Evolutionary conservation across 2,113 vertebrate genomes (phyloP).

Genomic region (Willisornis vidua): DNA sequence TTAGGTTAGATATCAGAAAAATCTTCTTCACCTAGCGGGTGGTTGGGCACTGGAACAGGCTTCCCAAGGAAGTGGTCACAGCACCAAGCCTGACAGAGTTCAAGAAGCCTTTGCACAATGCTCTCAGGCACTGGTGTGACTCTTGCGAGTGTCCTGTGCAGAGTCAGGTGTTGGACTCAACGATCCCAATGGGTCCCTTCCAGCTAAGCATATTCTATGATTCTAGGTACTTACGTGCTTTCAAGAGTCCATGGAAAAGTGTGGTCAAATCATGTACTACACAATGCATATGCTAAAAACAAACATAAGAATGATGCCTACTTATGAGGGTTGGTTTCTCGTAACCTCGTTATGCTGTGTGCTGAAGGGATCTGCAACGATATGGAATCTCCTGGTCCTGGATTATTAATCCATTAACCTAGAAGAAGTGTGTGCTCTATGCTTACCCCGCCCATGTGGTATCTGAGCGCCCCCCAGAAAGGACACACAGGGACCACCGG

Average conservation of each 20-base stretch:
- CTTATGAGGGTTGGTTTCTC: too few species aligned
- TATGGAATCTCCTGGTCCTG: too few species aligned
- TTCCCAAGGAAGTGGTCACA: not conserved
- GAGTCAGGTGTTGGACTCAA: not conserved
- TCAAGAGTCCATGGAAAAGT: not conserved
- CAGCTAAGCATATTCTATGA: not conserved
- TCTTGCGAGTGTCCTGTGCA: not conserved
- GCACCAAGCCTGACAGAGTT: not conserved
- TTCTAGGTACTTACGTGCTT: not conserved
- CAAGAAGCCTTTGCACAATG: not conserved
- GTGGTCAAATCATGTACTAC: too few species aligned
- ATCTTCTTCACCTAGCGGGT: not conserved
- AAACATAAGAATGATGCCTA: not conserved
- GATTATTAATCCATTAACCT: too few species aligned
- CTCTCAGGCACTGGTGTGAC: not conserved
- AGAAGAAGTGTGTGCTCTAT: too few species aligned
- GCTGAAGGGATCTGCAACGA: too few species aligned
- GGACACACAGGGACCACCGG: too few species aligned
- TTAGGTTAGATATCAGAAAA: not conserved
- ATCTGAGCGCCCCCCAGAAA: too few species aligned
- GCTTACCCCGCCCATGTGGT: too few species aligned
- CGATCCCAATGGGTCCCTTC: not conserved
- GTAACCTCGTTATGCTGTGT: too few species aligned
- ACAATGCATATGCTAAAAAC: not conserved
- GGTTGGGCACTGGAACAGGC: not conserved